A percentile compares a stretch with the other conserved stretches of the same genome.
phyloP scores from a whole-genome alignment of 2,888 invertebrate genomes.

The Lamellibrachia satsuma region DNA sequence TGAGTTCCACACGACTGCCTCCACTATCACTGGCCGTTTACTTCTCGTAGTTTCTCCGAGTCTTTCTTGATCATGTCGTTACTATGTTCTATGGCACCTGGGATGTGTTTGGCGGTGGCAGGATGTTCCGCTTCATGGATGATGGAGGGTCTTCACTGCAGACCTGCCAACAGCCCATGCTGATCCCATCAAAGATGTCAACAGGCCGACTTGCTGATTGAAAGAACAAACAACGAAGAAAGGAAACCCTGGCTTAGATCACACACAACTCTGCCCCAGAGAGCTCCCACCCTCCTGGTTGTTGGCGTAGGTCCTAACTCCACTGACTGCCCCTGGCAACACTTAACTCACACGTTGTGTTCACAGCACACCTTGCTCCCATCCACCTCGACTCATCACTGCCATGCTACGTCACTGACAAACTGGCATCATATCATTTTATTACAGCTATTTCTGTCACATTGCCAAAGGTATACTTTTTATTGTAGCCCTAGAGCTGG shows the following conservation, averaged over 20 bases:
- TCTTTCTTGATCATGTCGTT: background rate
- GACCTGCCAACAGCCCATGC: background rate
- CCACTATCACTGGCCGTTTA: background rate
- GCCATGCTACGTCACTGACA: background rate
- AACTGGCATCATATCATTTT: background rate
- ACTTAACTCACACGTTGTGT: background rate
- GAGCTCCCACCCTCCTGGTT: background rate
- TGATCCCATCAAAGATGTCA: background rate
- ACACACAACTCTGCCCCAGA: conserved; percentile 10
- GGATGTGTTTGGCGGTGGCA: background rate
- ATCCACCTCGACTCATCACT: background rate
- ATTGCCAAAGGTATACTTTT: conserved; percentile 17
- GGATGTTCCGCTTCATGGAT: background rate
- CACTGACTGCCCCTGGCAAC: background rate
- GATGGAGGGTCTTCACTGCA: background rate
- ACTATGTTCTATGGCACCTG: background rate
- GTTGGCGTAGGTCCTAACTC: background rate
- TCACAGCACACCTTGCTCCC: background rate
- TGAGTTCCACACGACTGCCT: background rate
- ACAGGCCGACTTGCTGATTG: background rate
- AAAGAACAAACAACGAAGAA: background rate
- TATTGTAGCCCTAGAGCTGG: background rate
- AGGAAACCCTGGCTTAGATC: background rate
- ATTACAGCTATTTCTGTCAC: background rate
- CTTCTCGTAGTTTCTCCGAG: background rate